These are phyloP conservation scores for Lepidurus arcticus DNA, from an alignment of 1,140 invertebrate genomes.

Conservation along the genomic window DNA sequence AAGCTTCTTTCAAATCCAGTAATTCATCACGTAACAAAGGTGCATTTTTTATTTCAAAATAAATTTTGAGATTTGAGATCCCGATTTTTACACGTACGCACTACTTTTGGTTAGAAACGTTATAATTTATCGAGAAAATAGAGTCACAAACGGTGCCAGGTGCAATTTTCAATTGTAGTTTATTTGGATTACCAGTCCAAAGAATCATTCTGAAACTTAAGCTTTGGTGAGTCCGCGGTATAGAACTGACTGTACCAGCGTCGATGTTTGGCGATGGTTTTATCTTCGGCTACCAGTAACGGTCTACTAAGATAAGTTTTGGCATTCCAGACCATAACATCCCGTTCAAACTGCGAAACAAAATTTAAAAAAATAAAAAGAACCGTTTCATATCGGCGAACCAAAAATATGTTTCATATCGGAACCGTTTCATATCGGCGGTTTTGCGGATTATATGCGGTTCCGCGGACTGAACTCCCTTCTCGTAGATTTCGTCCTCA, in stretches of 20 bases:
- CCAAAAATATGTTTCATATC: too few relatives aligned
- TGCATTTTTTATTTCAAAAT: too few relatives aligned
- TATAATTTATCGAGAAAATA: background rate
- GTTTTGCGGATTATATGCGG: background rate
- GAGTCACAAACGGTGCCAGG: background rate
- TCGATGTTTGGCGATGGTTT: slow-evolving; percentile 61
- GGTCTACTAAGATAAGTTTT: slow-evolving; percentile 69
- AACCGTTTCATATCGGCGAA: background rate
- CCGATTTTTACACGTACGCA: too few relatives aligned
- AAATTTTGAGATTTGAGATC: too few relatives aligned
- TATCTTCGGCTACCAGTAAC: slow-evolving; percentile 67
- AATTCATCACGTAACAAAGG: too few relatives aligned
- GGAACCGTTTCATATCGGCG: background rate
- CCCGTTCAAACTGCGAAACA: slow-evolving; percentile 71
- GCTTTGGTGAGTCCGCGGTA: slow-evolving; percentile 63
- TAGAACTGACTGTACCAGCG: slow-evolving; percentile 86
- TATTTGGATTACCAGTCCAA: slow-evolving; percentile 23
- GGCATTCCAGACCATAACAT: slow-evolving; percentile 82
- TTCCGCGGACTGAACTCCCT: background rate
- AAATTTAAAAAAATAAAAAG: slow-evolving; percentile 23
- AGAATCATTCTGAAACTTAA: slow-evolving; percentile 38
- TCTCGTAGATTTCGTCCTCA: background rate
- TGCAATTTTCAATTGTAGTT: background rate
- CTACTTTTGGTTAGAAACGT: too few relatives aligned
- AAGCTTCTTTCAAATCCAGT: too few relatives aligned